Base-by-base conservation (phyloP, 2,113 vertebrate species). In the Xyrauchen texanus region DNA sequence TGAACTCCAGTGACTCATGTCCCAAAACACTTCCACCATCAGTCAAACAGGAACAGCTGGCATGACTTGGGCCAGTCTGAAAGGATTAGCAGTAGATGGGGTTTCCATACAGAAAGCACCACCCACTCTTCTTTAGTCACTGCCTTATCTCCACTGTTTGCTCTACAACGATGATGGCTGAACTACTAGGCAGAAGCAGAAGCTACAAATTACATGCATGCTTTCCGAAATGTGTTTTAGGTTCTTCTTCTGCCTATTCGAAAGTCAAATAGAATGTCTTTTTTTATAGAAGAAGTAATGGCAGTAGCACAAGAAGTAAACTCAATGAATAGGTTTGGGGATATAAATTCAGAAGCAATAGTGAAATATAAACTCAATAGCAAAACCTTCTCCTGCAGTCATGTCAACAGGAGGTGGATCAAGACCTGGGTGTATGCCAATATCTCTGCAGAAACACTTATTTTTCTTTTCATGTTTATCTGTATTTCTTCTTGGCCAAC, bases 41-140 rank as follows among this genome's bases (percentile, higher is more conserved):
- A 69, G 70, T 79, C 63, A 70, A 76, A 79, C 60, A 57, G 76
- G 70, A 82, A 82, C 76, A 82, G 44, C 76, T 78, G 70, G 57
- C 76, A 82, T 53, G 65, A 69, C 57, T 74, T 69, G 70, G 65
- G 62, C 70, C 78, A 67, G 64, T 79, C 70, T 75, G 64, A 78
- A 78, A 78, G 70, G 42, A 68, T 82, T 72, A 78, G 70, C 55
- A 62, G 46, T 73, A 74, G 65, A 79, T 55, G 68, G 60, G 34
- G 68, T 79, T 79, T 79, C 68, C n/a, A 44, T 51, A 66, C 45
- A 65, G 10, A 55, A 46, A 73, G 76, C 68, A 74, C 58, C 81
- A 78, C 68, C 47, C 69, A 78, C 47, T 71, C 11, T 47, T 67
- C 69, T 60, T 63, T 69, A 55, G 46, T 62, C 15, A 45, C 81